Base-by-base conservation (phyloP, 1,140 invertebrate genomes). In the Heliconius hermathena region DNA sequence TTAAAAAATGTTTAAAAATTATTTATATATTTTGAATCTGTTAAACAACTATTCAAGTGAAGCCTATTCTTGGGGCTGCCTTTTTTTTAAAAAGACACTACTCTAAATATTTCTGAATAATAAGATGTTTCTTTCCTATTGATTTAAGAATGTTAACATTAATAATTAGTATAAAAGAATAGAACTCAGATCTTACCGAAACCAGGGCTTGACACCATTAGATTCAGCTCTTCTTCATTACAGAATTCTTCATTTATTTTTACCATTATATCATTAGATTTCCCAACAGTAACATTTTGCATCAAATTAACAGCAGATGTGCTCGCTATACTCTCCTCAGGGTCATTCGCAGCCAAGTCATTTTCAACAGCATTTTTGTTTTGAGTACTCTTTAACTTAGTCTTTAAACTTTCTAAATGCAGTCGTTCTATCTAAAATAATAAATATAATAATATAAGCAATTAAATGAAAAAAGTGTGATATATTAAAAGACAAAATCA, bases 361-460 rank as follows among this genome's bases (percentile, higher is more conserved):
- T 29, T 29, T 77, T 76, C 54, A 70, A 71, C n/a, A 8, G 36
- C 33, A 36, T 77, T 57, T 75, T 81, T 77, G 18, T 54, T 78
- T 57, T 70, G 46, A 38, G 52, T 76, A 22, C 70, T 74, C 49
- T 78, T 84, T 9, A 88, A 20, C 49, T 84, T 77, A 9, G 81
- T 76, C 73, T 87, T 89, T 46, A 91, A 81, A 79, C 88, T 90
- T 74, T 93, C 91, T 26, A 93, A 81, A 46, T 91, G 87, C 2
- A 93, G 77, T 76, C 89, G 84, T 82, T 93, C 91, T 60, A 93
- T 92, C 91, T 93, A 77, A 77, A 89, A 79, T 8, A 81, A 74
- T 41, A 49, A 66, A 54, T 26, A 33, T 52, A 8, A 26, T 54
- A n/a, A n/a, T 20, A 54, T 54, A 54, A n/a, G 9, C 41, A 46